Evolutionary conservation across 1,140 invertebrate genomes (phyloP), one percentile per base, ranked within the genome.

Genomic region (Heterodera schachtii): DNA sequence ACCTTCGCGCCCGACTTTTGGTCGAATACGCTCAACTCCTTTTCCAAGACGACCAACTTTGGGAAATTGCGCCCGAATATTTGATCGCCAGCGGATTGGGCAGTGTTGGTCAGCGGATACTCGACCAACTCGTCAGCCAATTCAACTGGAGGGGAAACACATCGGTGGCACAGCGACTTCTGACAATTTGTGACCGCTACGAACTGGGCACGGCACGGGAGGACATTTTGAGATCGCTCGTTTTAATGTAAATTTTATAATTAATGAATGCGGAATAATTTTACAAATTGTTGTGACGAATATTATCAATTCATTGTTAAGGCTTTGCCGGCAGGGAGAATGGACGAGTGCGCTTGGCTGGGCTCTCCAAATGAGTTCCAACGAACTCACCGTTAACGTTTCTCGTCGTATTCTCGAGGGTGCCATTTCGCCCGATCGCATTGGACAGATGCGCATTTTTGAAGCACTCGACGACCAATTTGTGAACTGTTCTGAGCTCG

Each of bases 401-500:
- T 52, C 77, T 43, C 52, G 70, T 64, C 19, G 64, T 44, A 78
- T 78, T 52, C 60, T 78, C 31, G 49, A 78, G 70, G 77, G 77
- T 19, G 64, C 57, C 13, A 78, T 78, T 78, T 49, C 31, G 19
- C 16, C 79, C 47, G 21, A 47, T 21, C 49, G 44, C 49, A 80
- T 80, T 47, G 70, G 70, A 16, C 70, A 64, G 44, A 80, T 80
- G 79, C 79, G 79, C 31, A 66, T 80, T 43, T 80, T 80, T 60
- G 79, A 80, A 47, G 47, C 79, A 19, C 73, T 76, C 67, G 70
- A 69, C 31, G 79, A 80, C 3, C 46, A 73, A 46, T 80, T 80
- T 74, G 46, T 80, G 21, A 71, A 73, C 47, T 74, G 70, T 74
- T 74, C 79, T 43, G 79, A 80, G 75, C 64, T 80, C 19, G 73